A percentile compares a stretch with the other conserved stretches of the same genome.
phyloP scores from a whole-genome alignment of 2,797 vertebrate genomes.

The Knipowitschia caucasica region DNA sequence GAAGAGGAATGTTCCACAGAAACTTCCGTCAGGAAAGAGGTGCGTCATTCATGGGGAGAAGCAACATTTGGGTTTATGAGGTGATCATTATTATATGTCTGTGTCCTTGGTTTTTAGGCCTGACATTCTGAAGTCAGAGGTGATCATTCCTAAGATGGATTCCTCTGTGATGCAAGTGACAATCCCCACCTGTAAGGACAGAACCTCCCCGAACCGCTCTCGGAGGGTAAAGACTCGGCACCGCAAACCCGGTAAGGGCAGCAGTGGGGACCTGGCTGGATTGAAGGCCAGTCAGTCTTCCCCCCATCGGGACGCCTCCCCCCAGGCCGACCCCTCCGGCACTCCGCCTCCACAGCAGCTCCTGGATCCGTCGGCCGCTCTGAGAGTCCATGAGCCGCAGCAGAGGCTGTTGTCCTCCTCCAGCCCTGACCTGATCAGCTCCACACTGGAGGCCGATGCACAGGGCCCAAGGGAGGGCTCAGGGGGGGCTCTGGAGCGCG shows the following conservation, averaged over 20 bases:
- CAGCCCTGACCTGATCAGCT: slow-evolving; percentile 90
- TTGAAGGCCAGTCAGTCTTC: slow-evolving; percentile 76
- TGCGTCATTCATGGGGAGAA: slow-evolving; percentile 38
- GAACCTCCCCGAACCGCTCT: slow-evolving; percentile 87
- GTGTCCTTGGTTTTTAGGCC: slow-evolving; percentile 72
- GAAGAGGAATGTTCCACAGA: slow-evolving; percentile 91
- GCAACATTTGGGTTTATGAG: neutral
- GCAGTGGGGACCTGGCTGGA: slow-evolving; percentile 85
- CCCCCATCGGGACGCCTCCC: slow-evolving; percentile 58
- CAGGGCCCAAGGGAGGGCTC: slow-evolving; percentile 62
- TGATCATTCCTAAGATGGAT: slow-evolving; percentile 89
- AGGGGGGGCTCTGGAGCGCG: slow-evolving; percentile 66
- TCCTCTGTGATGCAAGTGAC: slow-evolving; percentile 88
- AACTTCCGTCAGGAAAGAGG: slow-evolving; percentile 89
- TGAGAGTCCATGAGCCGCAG: slow-evolving; percentile 82
- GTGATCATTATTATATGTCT: neutral
- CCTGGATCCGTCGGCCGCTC: slow-evolving; percentile 70
- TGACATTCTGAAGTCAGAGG: slow-evolving; percentile 91
- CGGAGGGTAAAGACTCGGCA: slow-evolving; percentile 89
- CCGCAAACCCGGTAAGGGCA: slow-evolving; percentile 85
- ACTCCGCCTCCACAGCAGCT: slow-evolving; percentile 68
- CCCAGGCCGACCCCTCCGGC: slow-evolving; percentile 56
- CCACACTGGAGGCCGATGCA: slow-evolving; percentile 80
- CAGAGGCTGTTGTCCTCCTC: slow-evolving; percentile 89
- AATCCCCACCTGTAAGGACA: slow-evolving; percentile 83